Evolutionary conservation across 2,113 vertebrate species (phyloP), one percentile per base, ranked within the genome.

Genomic region (Cichladusa arquata): DNA sequence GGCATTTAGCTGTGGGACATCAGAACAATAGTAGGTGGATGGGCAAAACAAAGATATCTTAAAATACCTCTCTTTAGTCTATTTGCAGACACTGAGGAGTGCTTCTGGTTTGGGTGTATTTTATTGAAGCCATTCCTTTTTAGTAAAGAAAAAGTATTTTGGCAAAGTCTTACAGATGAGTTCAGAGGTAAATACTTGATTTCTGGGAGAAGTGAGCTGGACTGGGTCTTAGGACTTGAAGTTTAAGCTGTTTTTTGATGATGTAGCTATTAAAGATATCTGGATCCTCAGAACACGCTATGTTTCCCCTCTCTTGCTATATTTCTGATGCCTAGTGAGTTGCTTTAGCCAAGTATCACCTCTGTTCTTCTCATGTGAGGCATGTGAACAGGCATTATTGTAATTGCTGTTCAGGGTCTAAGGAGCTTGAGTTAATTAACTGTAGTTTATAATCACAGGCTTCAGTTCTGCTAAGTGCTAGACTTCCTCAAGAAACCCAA

Each of bases 401-500:
- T 90, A 66, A 66, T 93, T 92, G 71, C 64, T 77, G 22, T 26
- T 92, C 74, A 88, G 81, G 23, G n/a, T 64, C 24, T 81, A 38
- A 85, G 66, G 65, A 88, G 36, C 58, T 54, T 17, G 66, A 25
- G 36, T 83, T 92, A 92, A 92, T 90, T 88, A 86, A 69, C 67
- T 65, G 56, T 38, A 88, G 42, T 93, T 95, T 83, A 57, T 93
- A 88, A 93, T 95, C 74, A 81, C 42, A 54, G 11, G 40, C 53
- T 78, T 84, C 42, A 40, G 61, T 61, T 42, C 50, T 70, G 33
- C 71, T 36, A 88, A 91, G 29, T 76, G 31, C 51, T 58, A 33
- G 42, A 29, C 38, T 54, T 64, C n/a, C 65, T 65, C n/a, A 66
- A 42, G 82, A 91, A 79, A 34, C 6, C 12, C n/a, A n/a, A 0